Percentiles rank a stretch among this genome's conserved stretches.
Conservation (phyloP, 2,113 vertebrate species). For the Terrapene triunguis region DNA sequence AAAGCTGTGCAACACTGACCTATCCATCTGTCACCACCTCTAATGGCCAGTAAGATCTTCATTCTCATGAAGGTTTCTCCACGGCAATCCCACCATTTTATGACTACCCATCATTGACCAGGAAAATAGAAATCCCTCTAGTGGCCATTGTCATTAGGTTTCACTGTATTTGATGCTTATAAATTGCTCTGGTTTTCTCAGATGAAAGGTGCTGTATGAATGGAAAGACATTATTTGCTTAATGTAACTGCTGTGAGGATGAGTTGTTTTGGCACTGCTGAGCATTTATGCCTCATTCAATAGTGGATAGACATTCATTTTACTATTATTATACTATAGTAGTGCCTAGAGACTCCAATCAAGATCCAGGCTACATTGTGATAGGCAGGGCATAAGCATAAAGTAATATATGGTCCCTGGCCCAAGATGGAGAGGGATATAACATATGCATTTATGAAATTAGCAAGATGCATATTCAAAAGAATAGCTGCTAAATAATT, state of each 20-base stretch:
- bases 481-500: not conserved
- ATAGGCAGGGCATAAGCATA: not conserved
- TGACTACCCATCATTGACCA: not conserved
- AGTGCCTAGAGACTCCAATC: not conserved
- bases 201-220: not conserved
- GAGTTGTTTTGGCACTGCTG: not conserved
- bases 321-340: not conserved
- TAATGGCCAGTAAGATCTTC: not conserved
- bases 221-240: not conserved
- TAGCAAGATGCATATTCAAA: not conserved
- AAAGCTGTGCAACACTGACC: not conserved
- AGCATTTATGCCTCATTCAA: not conserved
- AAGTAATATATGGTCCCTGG: not conserved
- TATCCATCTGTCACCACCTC: not conserved
- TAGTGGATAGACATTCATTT: not conserved
- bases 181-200: not conserved
- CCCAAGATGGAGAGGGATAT: no score
- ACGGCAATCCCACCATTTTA: accelerated
- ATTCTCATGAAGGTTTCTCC: not conserved
- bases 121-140: not conserved
- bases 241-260: not conserved
- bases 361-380: not conserved
- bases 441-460: not conserved
- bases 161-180: not conserved
- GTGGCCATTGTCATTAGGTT: not conserved